These are phyloP conservation scores for Amaurobius ferox DNA, from an alignment of 2,888 invertebrate genomes.

Conservation along the genomic window DNA sequence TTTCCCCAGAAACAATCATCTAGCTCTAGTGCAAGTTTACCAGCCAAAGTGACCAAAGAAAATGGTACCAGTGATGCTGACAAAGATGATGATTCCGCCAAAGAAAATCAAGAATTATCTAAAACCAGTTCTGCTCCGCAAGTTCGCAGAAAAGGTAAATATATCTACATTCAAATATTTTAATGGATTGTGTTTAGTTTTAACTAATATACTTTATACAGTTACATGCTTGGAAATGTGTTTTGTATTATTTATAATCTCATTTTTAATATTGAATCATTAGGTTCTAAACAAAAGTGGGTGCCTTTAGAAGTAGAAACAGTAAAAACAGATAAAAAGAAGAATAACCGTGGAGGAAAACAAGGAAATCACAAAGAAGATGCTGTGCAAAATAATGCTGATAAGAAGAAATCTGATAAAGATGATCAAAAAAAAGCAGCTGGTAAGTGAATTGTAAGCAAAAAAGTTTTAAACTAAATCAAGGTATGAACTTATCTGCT, in stretches of 20 bases:
- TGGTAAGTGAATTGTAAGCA: too few species aligned
- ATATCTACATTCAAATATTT: not conserved
- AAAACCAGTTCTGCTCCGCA: constrained; percentile 50
- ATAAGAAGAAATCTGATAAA: constrained; percentile 32
- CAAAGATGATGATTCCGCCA: constrained; percentile 73
- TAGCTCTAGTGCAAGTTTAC: constrained; percentile 11
- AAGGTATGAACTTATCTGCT: not conserved
- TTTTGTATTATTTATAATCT: not conserved
- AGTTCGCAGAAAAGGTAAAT: constrained; percentile 68
- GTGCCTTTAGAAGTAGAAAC: constrained; percentile 91
- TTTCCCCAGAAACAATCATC: constrained; percentile 43
- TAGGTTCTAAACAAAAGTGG: constrained; percentile 88
- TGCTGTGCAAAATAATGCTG: constrained; percentile 15
- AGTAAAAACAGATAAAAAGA: constrained; percentile 63
- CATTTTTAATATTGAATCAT: not conserved
- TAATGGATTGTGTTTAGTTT: too few species aligned
- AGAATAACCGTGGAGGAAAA: constrained; percentile 34
- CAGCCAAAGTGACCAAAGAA: constrained; percentile 21
- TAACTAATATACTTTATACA: not conserved
- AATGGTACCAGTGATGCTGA: constrained; percentile 47
- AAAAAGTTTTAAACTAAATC: not conserved
- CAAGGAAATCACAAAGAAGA: constrained; percentile 30
- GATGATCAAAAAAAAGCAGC: constrained; percentile 30
- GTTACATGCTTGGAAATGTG: not conserved
- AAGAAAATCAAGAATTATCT: constrained; percentile 70